Percentiles rank a stretch among this genome's conserved stretches.
phyloP scores from a whole-genome alignment of 2,888 invertebrate genomes.

The Herminia tarsipennalis region DNA sequence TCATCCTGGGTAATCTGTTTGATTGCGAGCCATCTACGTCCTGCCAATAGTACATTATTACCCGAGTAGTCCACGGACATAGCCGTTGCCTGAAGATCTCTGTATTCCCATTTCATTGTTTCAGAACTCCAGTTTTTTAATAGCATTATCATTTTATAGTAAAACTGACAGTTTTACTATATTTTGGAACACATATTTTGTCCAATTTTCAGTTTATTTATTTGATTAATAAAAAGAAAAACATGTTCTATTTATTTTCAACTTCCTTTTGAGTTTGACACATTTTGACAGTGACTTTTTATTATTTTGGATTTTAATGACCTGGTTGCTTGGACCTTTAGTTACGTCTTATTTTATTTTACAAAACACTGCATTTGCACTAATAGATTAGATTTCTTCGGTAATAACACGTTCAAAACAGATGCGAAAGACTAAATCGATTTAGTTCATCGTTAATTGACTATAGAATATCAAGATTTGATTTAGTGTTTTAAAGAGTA shows the following conservation, averaged over 20 bases:
- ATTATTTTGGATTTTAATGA: neutral
- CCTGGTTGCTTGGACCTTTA: too few species aligned
- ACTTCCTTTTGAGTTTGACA: neutral
- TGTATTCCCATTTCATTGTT: constrained; percentile 89
- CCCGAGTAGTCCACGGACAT: constrained; percentile 97
- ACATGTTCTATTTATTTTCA: constrained; percentile 7
- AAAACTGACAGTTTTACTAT: constrained; percentile 1
- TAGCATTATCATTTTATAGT: constrained; percentile 49
- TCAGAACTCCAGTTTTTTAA: constrained; percentile 83
- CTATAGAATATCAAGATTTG: too few species aligned
- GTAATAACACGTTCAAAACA: too few species aligned
- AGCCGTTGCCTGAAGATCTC: constrained; percentile 95
- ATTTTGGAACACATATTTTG: too few species aligned
- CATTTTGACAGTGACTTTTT: neutral
- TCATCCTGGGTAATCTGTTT: constrained; percentile 90
- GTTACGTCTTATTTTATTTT: too few species aligned
- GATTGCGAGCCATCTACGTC: constrained; percentile 92
- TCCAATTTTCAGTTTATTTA: too few species aligned
- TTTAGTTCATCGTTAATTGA: too few species aligned
- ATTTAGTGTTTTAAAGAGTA: too few species aligned
- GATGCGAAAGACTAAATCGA: too few species aligned
- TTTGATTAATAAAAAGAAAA: too few species aligned
- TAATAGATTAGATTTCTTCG: too few species aligned
- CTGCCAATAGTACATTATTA: constrained; percentile 93
- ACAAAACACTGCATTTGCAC: too few species aligned